Percentiles rank a stretch among this genome's conserved stretches.
Conservation (phyloP, 2,888 invertebrate genomes). For the Drosophila rellima region DNA sequence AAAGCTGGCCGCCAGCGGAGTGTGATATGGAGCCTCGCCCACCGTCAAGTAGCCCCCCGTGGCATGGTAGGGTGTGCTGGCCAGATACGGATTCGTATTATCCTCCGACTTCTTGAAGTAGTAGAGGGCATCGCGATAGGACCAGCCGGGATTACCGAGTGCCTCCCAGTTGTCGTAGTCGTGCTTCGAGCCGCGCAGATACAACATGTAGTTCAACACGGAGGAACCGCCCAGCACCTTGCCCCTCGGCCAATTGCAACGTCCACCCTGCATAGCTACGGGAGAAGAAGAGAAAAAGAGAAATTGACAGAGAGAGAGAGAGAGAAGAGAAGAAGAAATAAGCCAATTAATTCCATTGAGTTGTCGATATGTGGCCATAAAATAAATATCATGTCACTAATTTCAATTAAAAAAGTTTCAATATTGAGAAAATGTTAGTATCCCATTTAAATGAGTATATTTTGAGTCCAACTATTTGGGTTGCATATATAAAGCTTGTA, state of each 20-base stretch:
- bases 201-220: slow-evolving; percentile 96
- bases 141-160: slow-evolving; percentile 95
- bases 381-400: too few relatives aligned
- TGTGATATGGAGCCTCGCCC: slow-evolving; percentile 94
- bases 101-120: slow-evolving; percentile 97
- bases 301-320: too few relatives aligned
- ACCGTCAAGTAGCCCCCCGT: slow-evolving; percentile 94
- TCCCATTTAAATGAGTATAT: too few relatives aligned
- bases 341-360: too few relatives aligned
- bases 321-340: too few relatives aligned
- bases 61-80: slow-evolving; percentile 92
- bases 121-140: slow-evolving; percentile 91
- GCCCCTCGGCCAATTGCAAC: slow-evolving; percentile 96
- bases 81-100: slow-evolving; percentile 93
- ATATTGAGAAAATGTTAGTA: too few relatives aligned
- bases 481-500: too few relatives aligned
- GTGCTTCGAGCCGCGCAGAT: slow-evolving; percentile 93
- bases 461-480: too few relatives aligned
- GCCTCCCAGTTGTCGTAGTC: slow-evolving; percentile 97
- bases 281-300: too few relatives aligned
- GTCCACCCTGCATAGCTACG: slow-evolving; percentile 92
- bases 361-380: too few relatives aligned
- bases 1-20: slow-evolving; percentile 93
- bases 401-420: too few relatives aligned
- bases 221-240: slow-evolving; percentile 95